Conservation (phyloP, 2,888 invertebrate genomes). For the Diadegma fenestrale region DNA sequence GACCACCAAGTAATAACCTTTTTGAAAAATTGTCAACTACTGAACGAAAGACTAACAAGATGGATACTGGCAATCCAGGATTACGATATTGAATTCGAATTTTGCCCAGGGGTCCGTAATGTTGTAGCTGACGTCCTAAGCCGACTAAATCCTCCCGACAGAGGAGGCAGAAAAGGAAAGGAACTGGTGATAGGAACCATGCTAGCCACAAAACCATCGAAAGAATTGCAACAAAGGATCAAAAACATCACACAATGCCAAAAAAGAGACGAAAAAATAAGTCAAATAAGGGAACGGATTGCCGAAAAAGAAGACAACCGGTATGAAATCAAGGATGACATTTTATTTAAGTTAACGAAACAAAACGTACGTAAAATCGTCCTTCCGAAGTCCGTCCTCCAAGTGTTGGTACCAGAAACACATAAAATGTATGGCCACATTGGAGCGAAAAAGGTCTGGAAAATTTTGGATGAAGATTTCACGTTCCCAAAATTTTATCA, state of each 20-base stretch:
- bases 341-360: too few relatives aligned
- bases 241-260: not conserved
- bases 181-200: not conserved
- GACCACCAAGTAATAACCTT: not conserved
- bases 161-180: not conserved
- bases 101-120: too few relatives aligned
- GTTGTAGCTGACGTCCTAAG: too few relatives aligned
- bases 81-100: too few relatives aligned
- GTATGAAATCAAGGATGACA: not conserved
- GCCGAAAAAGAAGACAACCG: not conserved
- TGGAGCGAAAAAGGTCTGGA: not conserved
- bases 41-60: too few relatives aligned
- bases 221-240: not conserved
- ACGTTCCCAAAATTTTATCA: conserved; percentile 28
- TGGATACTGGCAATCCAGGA: too few relatives aligned
- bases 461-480: too few relatives aligned
- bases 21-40: not conserved
- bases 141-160: not conserved
- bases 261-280: not conserved
- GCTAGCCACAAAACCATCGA: conserved; percentile 1
- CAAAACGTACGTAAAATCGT: not conserved
- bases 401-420: not conserved
- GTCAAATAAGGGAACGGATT: not conserved
- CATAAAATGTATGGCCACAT: not conserved
- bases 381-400: not conserved